Percentiles rank a stretch among this genome's conserved stretches.
These are phyloP conservation scores for Phrixothrix hirtus DNA, from an alignment of 2,888 invertebrate species.

Conservation along the genomic window DNA sequence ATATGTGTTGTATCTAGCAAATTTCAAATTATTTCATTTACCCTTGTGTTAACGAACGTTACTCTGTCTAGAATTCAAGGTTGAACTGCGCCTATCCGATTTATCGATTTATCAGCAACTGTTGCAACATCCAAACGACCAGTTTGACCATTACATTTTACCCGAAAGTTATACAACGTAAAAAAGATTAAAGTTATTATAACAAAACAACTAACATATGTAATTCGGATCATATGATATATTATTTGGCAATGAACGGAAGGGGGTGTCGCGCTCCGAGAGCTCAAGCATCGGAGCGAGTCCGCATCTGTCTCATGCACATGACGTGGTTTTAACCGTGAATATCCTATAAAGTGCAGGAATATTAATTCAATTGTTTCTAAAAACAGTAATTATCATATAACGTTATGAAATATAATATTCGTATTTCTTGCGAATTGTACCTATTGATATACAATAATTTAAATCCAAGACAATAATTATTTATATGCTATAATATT, in stretches of 20 bases:
- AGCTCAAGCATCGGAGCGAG: conserved; percentile 37
- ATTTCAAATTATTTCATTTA: conserved; percentile 24
- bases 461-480: neutral
- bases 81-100: too few relatives aligned
- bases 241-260: conserved; percentile 29
- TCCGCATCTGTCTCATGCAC: conserved; percentile 39
- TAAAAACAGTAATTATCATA: too few relatives aligned
- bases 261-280: conserved; percentile 39
- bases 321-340: conserved; percentile 38
- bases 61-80: conserved; percentile 2
- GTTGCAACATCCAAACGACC: too few relatives aligned
- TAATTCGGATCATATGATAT: conserved; percentile 26
- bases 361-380: conserved; percentile 27
- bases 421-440: too few relatives aligned
- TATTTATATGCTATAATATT: too few relatives aligned
- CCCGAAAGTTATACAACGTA: neutral
- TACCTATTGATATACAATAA: too few relatives aligned
- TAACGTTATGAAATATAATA: too few relatives aligned
- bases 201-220: conserved; percentile 13
- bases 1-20: conserved; percentile 26
- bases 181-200: neutral
- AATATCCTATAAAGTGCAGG: conserved; percentile 28
- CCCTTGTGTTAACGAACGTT: conserved; percentile 16
- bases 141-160: too few relatives aligned
- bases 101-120: too few relatives aligned